Percentiles rank a stretch among this genome's conserved stretches.
Evolutionary conservation across 2,113 vertebrate genomes (phyloP).

Genomic region (Apodemus sylvaticus): DNA sequence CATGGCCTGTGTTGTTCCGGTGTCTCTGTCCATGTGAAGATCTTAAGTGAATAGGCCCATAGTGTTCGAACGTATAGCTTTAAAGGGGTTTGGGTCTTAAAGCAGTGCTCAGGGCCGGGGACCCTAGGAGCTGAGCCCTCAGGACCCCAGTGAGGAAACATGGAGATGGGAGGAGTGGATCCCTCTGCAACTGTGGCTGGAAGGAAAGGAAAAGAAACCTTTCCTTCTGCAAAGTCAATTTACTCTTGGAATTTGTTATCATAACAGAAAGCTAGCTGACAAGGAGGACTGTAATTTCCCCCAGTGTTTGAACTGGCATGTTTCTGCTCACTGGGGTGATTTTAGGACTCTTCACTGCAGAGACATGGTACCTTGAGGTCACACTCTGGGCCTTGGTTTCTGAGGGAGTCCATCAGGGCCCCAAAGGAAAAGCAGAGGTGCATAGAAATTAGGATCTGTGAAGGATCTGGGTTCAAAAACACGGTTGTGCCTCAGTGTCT

Average conservation of each 20-base stretch:
- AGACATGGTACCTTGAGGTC: accelerated
- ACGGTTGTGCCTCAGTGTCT: no score
- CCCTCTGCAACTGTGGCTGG: neutral
- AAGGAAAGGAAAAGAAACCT: no score
- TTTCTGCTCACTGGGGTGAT: accelerated
- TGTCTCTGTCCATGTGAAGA: neutral
- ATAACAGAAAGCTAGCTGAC: neutral
- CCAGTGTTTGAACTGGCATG: no score
- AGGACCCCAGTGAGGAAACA: neutral
- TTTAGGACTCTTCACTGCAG: no score
- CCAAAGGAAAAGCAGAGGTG: neutral
- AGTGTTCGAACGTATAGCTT: neutral
- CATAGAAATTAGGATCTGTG: neutral
- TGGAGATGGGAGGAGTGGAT: neutral
- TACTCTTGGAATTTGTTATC: neutral
- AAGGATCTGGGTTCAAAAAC: neutral
- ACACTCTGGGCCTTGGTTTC: neutral
- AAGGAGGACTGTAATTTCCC: neutral
- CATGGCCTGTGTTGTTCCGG: neutral
- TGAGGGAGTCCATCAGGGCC: neutral
- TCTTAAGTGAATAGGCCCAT: neutral
- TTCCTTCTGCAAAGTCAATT: neutral
- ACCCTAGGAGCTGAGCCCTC: neutral
- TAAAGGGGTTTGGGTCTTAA: neutral
- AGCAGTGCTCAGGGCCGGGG: neutral